Evolutionary conservation across 2,113 vertebrate genomes (phyloP).

Genomic region (Neodontobutis hainanensis): DNA sequence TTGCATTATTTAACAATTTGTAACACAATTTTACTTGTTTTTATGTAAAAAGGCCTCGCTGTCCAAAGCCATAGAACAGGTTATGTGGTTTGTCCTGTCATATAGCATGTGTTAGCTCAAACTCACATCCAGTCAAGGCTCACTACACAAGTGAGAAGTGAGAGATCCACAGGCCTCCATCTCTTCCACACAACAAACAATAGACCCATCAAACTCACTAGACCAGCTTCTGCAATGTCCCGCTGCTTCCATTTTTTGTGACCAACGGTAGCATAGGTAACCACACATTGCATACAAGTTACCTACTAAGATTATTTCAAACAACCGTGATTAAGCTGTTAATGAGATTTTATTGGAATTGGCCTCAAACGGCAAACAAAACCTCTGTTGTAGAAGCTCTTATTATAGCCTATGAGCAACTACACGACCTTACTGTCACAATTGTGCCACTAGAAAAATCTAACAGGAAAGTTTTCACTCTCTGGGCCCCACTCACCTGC

Average conservation of each 20-base stretch:
- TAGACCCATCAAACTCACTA: not conserved
- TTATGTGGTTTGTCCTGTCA: too few species aligned
- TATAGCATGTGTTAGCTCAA: not conserved
- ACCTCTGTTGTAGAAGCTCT: not conserved
- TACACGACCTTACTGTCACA: not conserved
- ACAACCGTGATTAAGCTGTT: not conserved
- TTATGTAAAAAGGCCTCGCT: too few species aligned
- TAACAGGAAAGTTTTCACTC: too few species aligned
- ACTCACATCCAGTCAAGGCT: not conserved
- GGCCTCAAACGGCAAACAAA: not conserved
- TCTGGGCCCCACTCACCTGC: too few species aligned
- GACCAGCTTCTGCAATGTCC: too few species aligned
- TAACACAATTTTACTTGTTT: too few species aligned
- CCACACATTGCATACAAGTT: too few species aligned
- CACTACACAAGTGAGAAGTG: not conserved
- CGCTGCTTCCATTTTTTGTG: too few species aligned
- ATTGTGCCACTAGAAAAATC: not conserved
- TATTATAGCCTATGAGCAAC: not conserved
- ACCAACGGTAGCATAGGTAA: too few species aligned
- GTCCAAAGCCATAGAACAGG: too few species aligned
- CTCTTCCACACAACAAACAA: constrained; percentile 3
- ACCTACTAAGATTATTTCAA: not conserved
- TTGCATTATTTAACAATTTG: too few species aligned
- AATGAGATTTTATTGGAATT: not conserved
- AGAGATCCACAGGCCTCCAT: not conserved